phyloP scores from a whole-genome alignment of 1,140 invertebrate genomes.

The Drosophila funebris region DNA sequence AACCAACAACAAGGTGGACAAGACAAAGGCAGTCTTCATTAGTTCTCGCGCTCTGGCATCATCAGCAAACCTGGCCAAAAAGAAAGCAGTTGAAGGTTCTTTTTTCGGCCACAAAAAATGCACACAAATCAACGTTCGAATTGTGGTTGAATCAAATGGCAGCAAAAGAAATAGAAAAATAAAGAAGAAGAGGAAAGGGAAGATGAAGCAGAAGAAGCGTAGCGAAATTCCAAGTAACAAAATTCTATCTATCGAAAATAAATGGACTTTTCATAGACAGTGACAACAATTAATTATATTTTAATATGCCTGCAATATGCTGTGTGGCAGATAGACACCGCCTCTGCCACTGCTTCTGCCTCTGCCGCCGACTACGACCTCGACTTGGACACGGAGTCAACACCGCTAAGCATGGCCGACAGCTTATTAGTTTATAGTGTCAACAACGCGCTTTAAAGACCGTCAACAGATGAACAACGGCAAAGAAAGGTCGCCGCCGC shows the following conservation, averaged over 20 bases:
- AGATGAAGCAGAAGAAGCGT: slow-evolving; percentile 12
- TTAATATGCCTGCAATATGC: slow-evolving; percentile 67
- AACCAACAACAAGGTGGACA: slow-evolving; percentile 19
- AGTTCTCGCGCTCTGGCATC: slow-evolving; percentile 39
- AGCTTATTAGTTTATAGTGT: slow-evolving; percentile 81
- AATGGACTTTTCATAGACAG: slow-evolving; percentile 81
- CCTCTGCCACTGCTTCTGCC: not conserved
- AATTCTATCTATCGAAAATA: slow-evolving; percentile 40
- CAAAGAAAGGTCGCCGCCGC: slow-evolving; percentile 68
- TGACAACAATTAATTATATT: slow-evolving; percentile 82
- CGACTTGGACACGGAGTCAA: not conserved
- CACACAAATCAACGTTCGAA: slow-evolving; percentile 76
- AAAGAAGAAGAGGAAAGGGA: slow-evolving; percentile 29
- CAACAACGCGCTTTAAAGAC: slow-evolving; percentile 69
- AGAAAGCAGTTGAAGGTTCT: slow-evolving; percentile 38
- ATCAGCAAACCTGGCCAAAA: slow-evolving; percentile 53
- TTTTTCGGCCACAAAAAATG: slow-evolving; percentile 62
- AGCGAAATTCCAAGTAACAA: slow-evolving; percentile 53
- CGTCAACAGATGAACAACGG: not conserved
- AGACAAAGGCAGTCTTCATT: slow-evolving; percentile 61
- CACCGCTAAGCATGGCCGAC: slow-evolving; percentile 35
- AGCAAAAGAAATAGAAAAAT: slow-evolving; percentile 9
- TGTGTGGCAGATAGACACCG: slow-evolving; percentile 1
- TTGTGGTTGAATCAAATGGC: slow-evolving; percentile 55
- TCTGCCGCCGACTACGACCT: not conserved